Conservation (phyloP, 2,888 invertebrate genomes). For the Sarcophaga rosellei region DNA sequence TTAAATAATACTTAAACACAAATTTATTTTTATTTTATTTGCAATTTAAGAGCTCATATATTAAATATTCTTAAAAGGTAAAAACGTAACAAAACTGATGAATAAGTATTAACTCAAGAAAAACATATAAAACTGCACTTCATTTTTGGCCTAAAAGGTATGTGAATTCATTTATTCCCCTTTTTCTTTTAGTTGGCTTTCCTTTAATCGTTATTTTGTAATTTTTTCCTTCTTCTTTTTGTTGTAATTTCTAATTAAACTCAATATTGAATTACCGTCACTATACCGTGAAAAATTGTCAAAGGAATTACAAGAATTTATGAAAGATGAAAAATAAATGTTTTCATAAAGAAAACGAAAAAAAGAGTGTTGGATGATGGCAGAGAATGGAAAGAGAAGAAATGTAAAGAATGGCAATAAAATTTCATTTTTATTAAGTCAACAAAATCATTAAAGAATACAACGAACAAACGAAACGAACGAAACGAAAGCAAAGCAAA, state of each 20-base stretch:
- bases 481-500: background rate
- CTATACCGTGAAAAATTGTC: constrained; percentile 53
- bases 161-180: too few relatives aligned
- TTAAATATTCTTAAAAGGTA: too few relatives aligned
- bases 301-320: constrained; percentile 53
- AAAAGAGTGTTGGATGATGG: too few relatives aligned
- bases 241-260: constrained; percentile 53
- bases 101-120: too few relatives aligned
- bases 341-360: constrained; percentile 44
- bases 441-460: constrained; percentile 34
- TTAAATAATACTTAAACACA: too few relatives aligned
- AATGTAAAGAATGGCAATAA: constrained; percentile 61
- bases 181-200: too few relatives aligned
- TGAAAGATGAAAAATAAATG: constrained; percentile 33
- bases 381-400: constrained; percentile 28
- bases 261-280: constrained; percentile 56
- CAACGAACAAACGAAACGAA: constrained; percentile 1
- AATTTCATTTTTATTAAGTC: constrained; percentile 54
- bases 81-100: too few relatives aligned
- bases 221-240: background rate
- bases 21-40: too few relatives aligned
- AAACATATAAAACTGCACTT: too few relatives aligned
- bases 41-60: too few relatives aligned
- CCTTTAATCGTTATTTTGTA: too few relatives aligned
- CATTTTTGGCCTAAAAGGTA: too few relatives aligned